phyloP scores from a whole-genome alignment of 2,113 vertebrate species.

The Cyrtonyx montezumae region DNA sequence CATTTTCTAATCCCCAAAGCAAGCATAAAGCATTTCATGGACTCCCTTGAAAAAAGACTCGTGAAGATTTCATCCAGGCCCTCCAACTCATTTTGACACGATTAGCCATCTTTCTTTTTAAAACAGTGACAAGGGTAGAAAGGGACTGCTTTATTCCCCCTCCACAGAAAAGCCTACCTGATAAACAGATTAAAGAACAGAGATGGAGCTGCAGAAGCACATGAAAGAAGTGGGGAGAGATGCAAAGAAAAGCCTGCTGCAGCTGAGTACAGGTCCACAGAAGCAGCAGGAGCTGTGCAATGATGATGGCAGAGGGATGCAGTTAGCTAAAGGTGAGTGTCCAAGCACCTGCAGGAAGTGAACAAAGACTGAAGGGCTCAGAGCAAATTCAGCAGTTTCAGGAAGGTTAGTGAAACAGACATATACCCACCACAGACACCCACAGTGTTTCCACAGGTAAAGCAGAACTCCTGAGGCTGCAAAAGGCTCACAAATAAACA shows the following conservation, averaged over 20 bases:
- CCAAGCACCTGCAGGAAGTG: not conserved
- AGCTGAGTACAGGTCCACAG: not conserved
- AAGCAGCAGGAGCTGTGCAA: not conserved
- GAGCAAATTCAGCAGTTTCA: not conserved
- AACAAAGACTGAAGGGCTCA: not conserved
- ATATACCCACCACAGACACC: not conserved
- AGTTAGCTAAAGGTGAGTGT: not conserved
- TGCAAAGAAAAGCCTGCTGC: not conserved
- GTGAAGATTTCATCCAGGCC: not conserved
- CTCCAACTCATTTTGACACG: not conserved
- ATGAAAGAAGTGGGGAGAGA: not conserved
- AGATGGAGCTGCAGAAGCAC: not conserved
- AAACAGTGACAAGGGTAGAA: not conserved
- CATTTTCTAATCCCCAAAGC: not conserved
- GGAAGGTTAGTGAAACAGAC: not conserved
- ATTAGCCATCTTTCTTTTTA: not conserved
- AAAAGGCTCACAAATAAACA: not conserved
- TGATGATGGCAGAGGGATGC: fast-evolving
- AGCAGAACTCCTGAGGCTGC: not conserved
- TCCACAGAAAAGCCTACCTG: not conserved
- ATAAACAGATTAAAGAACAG: not conserved
- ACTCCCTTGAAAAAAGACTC: not conserved
- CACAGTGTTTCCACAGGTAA: not conserved
- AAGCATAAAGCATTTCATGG: not conserved
- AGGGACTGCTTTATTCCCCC: not conserved